Base-by-base conservation (phyloP, 2,797 vertebrate genomes). In the Parotocinclus haroldoi region DNA sequence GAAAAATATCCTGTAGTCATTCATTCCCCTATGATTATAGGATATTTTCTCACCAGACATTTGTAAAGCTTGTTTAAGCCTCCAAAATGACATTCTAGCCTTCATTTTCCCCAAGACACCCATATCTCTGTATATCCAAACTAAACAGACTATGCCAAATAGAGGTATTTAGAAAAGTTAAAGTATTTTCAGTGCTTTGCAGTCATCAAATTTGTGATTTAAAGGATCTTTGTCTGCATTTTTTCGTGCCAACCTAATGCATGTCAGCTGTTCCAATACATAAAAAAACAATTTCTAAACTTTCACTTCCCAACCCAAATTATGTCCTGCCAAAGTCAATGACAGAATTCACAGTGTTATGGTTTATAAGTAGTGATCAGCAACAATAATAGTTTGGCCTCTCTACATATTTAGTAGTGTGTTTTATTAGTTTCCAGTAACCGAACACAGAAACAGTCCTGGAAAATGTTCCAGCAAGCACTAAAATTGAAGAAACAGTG, bases 1-100 rank as follows among this genome's bases (percentile, higher is more conserved):
- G 75, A 40, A 76, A 76, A 70, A 69, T 73, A 56, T 70, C 68
- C 63, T 53, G 50, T 53, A 58, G 57, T 75, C 66, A 66, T 40
- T 69, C 62, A 69, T 69, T 75, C 75, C 66, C 56, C 68, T 52
- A 40, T 73, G 55, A 70, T 61, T 63, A 59, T 67, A 50, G 67
- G 55, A 55, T 76, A 70, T 67, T 73, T 69, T 69, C 45, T 51
- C 50, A 72, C 58, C 58, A 72, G 58, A 72, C 59, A 63, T 67
- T 72, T 52, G 58, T 52, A 51, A 62, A 69, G 63, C 59, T 63
- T 66, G 61, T 53, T 70, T 67, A 68, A 63, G 64, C 42, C 63
- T 63, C 50, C 63, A 58, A 66, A 63, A 45, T 52, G 42, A 54
- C 40, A 44, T 51, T 40, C 49, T 58, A 53, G 44, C 54, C 55